Conservation (phyloP, 2,797 vertebrate species). For the Poliocrania exsul region DNA sequence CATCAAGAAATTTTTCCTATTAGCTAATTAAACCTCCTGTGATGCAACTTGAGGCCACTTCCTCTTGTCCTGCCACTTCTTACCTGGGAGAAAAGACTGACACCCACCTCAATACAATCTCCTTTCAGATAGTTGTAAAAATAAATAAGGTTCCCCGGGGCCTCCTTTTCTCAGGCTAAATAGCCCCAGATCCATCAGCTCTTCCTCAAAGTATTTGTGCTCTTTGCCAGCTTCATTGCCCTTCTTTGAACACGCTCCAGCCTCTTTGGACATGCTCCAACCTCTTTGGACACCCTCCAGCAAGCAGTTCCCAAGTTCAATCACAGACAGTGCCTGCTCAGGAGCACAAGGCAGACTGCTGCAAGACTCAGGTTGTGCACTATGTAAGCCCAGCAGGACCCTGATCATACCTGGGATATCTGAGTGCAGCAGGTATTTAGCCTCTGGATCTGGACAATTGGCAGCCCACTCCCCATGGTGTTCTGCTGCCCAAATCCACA, state of each 20-base stretch:
- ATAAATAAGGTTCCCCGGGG: neutral
- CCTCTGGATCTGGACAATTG: neutral
- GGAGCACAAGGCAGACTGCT: neutral
- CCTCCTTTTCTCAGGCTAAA: neutral
- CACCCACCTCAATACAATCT: neutral
- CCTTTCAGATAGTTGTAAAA: neutral
- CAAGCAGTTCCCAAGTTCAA: neutral
- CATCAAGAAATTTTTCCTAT: neutral
- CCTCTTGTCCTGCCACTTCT: neutral
- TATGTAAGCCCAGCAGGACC: neutral
- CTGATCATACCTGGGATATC: neutral
- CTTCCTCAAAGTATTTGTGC: neutral
- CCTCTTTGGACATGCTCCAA: neutral
- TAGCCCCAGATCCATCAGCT: neutral
- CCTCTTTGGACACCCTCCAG: neutral
- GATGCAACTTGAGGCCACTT: neutral
- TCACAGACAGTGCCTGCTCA: rapidly evolving
- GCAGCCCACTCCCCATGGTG: neutral
- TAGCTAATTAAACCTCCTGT: neutral
- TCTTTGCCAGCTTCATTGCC: neutral
- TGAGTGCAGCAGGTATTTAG: neutral
- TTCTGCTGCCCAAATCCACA: neutral
- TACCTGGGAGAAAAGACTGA: neutral
- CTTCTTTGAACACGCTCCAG: neutral
- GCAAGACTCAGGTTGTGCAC: neutral